Conservation (phyloP, 2,888 invertebrate genomes). For the Caenorhabditis sp. region DNA sequence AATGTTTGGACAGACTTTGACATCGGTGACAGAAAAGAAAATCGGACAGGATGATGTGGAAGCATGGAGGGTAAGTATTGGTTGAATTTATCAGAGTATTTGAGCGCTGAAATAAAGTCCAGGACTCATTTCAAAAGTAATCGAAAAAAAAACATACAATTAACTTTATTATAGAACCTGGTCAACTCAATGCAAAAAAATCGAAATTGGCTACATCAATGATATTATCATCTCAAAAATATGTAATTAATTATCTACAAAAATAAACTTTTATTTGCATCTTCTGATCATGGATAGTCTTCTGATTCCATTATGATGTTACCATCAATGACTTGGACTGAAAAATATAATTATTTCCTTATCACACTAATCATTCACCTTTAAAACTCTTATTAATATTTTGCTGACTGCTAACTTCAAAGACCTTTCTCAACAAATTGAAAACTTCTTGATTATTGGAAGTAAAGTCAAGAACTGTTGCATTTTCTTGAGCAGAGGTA, state of each 20-base stretch:
- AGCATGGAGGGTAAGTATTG: constrained; percentile 2
- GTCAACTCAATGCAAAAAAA: constrained; percentile 2
- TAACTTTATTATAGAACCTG: neutral
- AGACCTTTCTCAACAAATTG: constrained; percentile 13
- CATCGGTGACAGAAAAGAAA: neutral
- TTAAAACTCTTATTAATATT: constrained; percentile 36
- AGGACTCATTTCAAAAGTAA: neutral
- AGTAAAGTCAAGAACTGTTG: constrained; percentile 14
- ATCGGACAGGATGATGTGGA: neutral
- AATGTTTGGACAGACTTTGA: constrained; percentile 1
- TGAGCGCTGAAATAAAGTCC: too few relatives aligned
- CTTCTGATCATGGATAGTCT: constrained; percentile 18
- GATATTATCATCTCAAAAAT: neutral
- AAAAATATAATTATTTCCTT: neutral
- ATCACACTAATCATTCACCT: constrained; percentile 9
- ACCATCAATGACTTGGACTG: constrained; percentile 30
- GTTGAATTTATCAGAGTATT: too few relatives aligned
- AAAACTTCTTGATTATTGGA: constrained; percentile 8
- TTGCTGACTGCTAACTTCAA: constrained; percentile 18
- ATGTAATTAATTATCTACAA: neutral
- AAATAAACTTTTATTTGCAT: neutral
- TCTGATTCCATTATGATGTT: constrained; percentile 36
- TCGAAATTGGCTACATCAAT: constrained; percentile 2
- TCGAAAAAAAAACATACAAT: neutral
- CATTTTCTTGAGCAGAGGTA: neutral